Base-by-base conservation (phyloP, 2,113 vertebrate genomes). In the Alectura lathami region DNA sequence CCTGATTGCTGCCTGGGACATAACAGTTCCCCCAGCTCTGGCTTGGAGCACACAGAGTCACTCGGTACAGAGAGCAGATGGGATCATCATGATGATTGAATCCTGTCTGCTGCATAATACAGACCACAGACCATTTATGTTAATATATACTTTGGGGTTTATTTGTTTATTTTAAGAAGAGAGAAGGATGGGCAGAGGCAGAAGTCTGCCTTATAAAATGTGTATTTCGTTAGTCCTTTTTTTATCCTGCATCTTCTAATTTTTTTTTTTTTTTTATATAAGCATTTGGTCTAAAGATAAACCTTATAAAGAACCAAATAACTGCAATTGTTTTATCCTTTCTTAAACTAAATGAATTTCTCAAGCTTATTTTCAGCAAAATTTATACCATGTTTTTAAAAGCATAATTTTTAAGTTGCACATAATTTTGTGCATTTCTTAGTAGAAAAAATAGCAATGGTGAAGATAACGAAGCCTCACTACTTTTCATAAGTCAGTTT, bases 1-100 rank as follows among this genome's bases (percentile, higher is more conserved):
- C 4, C 16, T 7, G 9, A 26, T 45, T 38, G 45, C 40, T n/a
- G n/a, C n/a, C n/a, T 9, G 8, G 45, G 47, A 12, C 0, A 0
- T 1, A 8, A 3, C 18, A 34, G 22, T 9, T 26, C 17, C 43
- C 8, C 5, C 40, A 68, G 4, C 29, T 36, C 63, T 7, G 8
- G 1, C 47, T 8, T 51, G 72, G 67, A 68, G 72, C 18, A 26
- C 1, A 6, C 0, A 7, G 47, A 50, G 34, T 5, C 70, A 51
- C n/a, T 47, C 51, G n/a, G 4, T 4, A 9, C n/a, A 45, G 21
- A n/a, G n/a, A n/a, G n/a, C n/a, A n/a, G n/a, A n/a, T n/a, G n/a
- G n/a, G n/a, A n/a, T n/a, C n/a, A n/a, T n/a, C n/a, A n/a, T n/a
- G n/a, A n/a, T n/a, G n/a, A n/a, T n/a, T n/a, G n/a, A n/a, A n/a